phyloP scores from a whole-genome alignment of 2,113 vertebrate species.

The Delphinus delphis region DNA sequence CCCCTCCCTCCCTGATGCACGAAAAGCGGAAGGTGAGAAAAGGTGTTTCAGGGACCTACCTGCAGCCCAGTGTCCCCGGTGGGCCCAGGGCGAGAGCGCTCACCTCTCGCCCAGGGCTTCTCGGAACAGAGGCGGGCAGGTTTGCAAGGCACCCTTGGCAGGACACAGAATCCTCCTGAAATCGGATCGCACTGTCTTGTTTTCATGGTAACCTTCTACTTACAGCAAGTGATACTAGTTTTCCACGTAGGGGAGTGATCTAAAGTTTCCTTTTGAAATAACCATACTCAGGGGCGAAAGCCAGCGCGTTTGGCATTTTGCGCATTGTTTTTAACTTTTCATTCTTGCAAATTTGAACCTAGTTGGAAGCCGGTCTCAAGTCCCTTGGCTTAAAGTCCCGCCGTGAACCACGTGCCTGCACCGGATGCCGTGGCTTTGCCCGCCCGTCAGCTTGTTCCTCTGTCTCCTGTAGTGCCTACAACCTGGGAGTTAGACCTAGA shows the following conservation, averaged over 20 bases:
- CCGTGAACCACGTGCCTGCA: background rate
- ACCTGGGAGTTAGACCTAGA: background rate
- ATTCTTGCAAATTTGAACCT: background rate
- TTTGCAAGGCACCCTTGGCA: conserved; percentile 26
- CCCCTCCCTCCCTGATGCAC: conserved; percentile 44
- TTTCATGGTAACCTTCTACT: conserved; percentile 69
- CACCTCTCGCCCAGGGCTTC: background rate
- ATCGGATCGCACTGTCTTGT: conserved; percentile 62
- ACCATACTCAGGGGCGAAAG: background rate
- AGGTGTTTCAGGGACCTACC: background rate
- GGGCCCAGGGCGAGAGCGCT: fast-evolving
- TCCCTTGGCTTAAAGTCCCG: fast-evolving
- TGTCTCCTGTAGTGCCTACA: background rate
- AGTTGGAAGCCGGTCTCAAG: background rate
- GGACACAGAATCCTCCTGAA: conserved; percentile 64
- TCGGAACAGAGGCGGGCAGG: background rate
- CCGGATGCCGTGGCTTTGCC: background rate
- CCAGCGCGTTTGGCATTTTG: background rate
- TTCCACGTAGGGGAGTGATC: conserved; percentile 53
- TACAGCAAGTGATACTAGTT: conserved; percentile 49
- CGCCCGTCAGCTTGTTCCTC: fast-evolving
- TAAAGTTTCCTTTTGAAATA: conserved; percentile 59
- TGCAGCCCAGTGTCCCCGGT: background rate
- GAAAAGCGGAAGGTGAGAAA: conserved; percentile 55
- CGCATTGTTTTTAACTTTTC: background rate